phyloP scores from a whole-genome alignment of 2,888 invertebrate species.

The Lypha dubia region DNA sequence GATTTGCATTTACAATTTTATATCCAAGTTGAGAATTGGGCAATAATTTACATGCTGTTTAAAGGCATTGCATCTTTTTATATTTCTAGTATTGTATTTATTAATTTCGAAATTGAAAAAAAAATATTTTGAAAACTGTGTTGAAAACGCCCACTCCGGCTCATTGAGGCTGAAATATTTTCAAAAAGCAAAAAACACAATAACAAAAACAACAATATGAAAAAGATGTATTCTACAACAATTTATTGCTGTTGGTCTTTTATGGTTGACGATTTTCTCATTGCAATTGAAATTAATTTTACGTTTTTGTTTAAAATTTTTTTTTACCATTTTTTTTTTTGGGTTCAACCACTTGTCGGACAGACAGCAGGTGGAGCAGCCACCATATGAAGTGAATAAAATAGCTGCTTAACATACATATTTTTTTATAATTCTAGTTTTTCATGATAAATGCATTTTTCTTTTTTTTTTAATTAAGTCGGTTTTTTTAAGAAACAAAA shows the following conservation, averaged over 20 bases:
- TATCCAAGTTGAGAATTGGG: conserved; percentile 25
- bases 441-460: neutral
- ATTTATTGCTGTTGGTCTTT: conserved; percentile 39
- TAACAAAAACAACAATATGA: too few species aligned
- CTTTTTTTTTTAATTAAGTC: neutral
- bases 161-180: conserved; percentile 49
- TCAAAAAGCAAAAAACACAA: too few species aligned
- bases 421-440: neutral
- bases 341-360: conserved; percentile 58
- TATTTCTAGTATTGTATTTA: conserved; percentile 30
- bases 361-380: conserved; percentile 61
- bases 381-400: neutral
- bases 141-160: conserved; percentile 57
- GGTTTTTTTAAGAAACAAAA: neutral
- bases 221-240: conserved; percentile 24
- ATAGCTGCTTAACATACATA: neutral
- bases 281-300: conserved; percentile 19
- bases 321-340: conserved; percentile 12
- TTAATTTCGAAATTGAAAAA: conserved; percentile 29
- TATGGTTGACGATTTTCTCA: conserved; percentile 41
- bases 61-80: conserved; percentile 53
- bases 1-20: conserved; percentile 49
- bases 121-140: conserved; percentile 32
- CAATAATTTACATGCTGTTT: conserved; percentile 49
- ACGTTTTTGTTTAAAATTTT: neutral